Base-by-base conservation (phyloP, 1,140 invertebrate genomes). In the Parapsyche elsis region DNA sequence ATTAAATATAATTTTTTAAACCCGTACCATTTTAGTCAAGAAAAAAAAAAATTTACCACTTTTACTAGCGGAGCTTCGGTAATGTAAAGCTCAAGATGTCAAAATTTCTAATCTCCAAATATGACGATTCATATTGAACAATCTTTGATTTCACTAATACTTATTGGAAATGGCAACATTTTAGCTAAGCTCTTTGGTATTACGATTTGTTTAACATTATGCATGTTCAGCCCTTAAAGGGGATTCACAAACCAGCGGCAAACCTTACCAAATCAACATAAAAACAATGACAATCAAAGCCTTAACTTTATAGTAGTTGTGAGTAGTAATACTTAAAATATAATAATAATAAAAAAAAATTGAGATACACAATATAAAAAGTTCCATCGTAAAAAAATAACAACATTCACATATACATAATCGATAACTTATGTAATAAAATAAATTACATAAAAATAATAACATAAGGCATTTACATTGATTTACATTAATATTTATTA, bases 181-280 rank as follows among this genome's bases (percentile, higher is more conserved):
- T 82, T 75, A 83, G 21, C 80, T 81, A 79, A 81, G 80, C 77
- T 83, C 82, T 83, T 83, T 83, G 82, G 82, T 77, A 81, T 83
- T 81, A 79, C 71, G 64, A 79, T 83, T 83, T 83, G 82, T 83
- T 80, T 79, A 73, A 77, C 23, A 59, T 12, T 77, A 83, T 83
- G 82, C 82, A 77, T 78, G 76, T 80, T 77, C 53, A 64, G 23
- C 59, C 53, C 78, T 19, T 21, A 45, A 21, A 71, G 45, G 16
- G 45, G 16, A 71, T 45, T 5, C 21, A 49, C 12, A 53, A 23
- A 53, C 57, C 45, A 44, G 45, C 44, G 30, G 4, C 16, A 57
- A 77, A 21, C 21, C 53, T 79, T 67, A 53, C 74, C 64, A 67
- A 67, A 67, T 67, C 64, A 30, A 67, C 12, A 67, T 67, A 67